phyloP scores from a whole-genome alignment of 92 coral and sea anemone genomes.

The Epizoanthus ramosus region DNA sequence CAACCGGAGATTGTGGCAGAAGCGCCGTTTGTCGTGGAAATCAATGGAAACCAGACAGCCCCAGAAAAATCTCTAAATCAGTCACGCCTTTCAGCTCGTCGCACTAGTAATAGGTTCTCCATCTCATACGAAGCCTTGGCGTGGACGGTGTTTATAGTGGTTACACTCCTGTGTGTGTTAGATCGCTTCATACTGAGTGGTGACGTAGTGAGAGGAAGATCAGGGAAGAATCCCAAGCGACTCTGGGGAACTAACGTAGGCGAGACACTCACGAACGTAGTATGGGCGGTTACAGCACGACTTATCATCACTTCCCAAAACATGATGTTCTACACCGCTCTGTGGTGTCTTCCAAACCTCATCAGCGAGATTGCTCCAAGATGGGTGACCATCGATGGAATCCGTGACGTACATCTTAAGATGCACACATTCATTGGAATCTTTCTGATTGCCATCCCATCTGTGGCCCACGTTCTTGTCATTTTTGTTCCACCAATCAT shows the following conservation, averaged over 20 bases:
- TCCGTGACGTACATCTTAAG: constrained; percentile 48
- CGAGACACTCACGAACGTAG: constrained; percentile 44
- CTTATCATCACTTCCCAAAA: constrained; percentile 49
- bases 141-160: constrained; percentile 40
- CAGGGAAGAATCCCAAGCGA: constrained; percentile 39
- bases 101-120: constrained; percentile 24
- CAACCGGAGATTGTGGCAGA: too few species aligned
- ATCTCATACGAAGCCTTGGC: constrained; percentile 52
- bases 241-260: constrained; percentile 55
- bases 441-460: constrained; percentile 65
- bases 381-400: constrained; percentile 48
- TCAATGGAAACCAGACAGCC: constrained; percentile 11
- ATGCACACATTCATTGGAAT: constrained; percentile 58
- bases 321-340: constrained; percentile 52
- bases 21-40: constrained; percentile 7
- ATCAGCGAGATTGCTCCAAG: constrained; percentile 45
- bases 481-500: constrained; percentile 64
- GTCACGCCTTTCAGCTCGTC: background rate
- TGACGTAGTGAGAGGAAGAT: constrained; percentile 39
- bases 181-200: constrained; percentile 51
- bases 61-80: background rate
- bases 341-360: constrained; percentile 52
- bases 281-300: constrained; percentile 57
- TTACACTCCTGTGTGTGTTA: constrained; percentile 36
- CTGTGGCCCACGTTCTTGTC: constrained; percentile 63